Base-by-base conservation (phyloP, 2,797 vertebrate genomes). In the Mionectes olivaceus region DNA sequence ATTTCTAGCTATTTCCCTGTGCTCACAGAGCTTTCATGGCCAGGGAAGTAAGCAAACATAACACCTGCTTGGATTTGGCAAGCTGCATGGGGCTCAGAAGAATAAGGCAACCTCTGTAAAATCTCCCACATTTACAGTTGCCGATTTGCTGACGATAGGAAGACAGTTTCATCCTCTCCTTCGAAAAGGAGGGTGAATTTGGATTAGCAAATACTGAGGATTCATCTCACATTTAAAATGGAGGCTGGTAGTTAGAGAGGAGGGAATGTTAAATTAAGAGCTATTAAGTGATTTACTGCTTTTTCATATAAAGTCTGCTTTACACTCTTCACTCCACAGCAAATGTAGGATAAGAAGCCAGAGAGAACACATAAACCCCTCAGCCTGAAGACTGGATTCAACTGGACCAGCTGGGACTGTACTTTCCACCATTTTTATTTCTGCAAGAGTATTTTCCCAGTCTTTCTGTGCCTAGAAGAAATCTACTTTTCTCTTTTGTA, bases 41-140 rank as follows among this genome's bases (percentile, higher is more conserved):
- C 41, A 94, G 50, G 13, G 33, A 83, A 69, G 44, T 56, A 88
- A 84, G 88, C 37, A 90, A 92, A 90, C 33, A 18, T 35, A 94
- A 76, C 70, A 95, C 94, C 93, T 90, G 92, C 83, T 70, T 87
- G 52, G 44, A 93, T 84, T 28, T 90, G 92, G 94, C 90, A 95
- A 87, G 69, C 60, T 69, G 50, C 64, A 64, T 3, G 13, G 32
- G 67, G 67, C 70, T 89, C 63, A 74, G 19, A 74, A 87, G 56
- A 83, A 83, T 22, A 84, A 64, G 33, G 63, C 37, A 90, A 46
- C 17, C 33, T 49, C 44, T 95, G 53, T 41, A 73, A 89, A 67
- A 73, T 23, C 59, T 74, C 67, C 44, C 41, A 77, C 44, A 60
- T 76, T 79, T 90, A 69, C 37, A 92, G 80, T 76, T 41, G 33